Evolutionary conservation across 2,888 invertebrate species (phyloP).

Genomic region (Spodoptera picta): DNA sequence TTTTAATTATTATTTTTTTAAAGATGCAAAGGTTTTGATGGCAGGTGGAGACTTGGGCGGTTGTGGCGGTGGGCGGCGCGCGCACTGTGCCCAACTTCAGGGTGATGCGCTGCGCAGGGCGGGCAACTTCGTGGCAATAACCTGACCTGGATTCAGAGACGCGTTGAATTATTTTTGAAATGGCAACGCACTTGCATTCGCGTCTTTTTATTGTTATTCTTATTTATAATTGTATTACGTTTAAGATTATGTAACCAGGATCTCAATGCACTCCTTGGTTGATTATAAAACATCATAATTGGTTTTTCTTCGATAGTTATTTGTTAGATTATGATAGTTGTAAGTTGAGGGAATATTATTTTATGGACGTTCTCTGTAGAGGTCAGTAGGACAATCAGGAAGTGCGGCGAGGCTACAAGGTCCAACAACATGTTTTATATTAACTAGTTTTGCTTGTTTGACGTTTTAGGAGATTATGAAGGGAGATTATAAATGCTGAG

Average conservation of each 20-base stretch:
- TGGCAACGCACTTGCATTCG: slow-evolving; percentile 78
- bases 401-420: slow-evolving; percentile 10
- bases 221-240: slow-evolving; percentile 34
- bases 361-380: slow-evolving; percentile 4
- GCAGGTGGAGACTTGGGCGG: slow-evolving; percentile 63
- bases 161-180: slow-evolving; percentile 85
- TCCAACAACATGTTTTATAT: slow-evolving; percentile 5
- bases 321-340: slow-evolving; percentile 5
- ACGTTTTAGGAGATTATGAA: neutral
- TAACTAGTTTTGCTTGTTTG: slow-evolving; percentile 1
- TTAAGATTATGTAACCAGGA: slow-evolving; percentile 14
- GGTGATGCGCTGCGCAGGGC: slow-evolving; percentile 64
- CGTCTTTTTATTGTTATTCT: slow-evolving; percentile 54
- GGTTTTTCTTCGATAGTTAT: neutral
- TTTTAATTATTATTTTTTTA: slow-evolving; percentile 61
- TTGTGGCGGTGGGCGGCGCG: slow-evolving; percentile 62
- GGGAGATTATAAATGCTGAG: too few species aligned
- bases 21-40: slow-evolving; percentile 59
- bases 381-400: slow-evolving; percentile 45
- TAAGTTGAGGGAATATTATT: slow-evolving; percentile 13
- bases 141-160: slow-evolving; percentile 78
- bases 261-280: neutral
- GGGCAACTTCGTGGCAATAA: slow-evolving; percentile 62
- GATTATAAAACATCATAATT: neutral
- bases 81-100: slow-evolving; percentile 63